phyloP scores from a whole-genome alignment of 2,888 invertebrate species.

The Phrixothrix hirtus region DNA sequence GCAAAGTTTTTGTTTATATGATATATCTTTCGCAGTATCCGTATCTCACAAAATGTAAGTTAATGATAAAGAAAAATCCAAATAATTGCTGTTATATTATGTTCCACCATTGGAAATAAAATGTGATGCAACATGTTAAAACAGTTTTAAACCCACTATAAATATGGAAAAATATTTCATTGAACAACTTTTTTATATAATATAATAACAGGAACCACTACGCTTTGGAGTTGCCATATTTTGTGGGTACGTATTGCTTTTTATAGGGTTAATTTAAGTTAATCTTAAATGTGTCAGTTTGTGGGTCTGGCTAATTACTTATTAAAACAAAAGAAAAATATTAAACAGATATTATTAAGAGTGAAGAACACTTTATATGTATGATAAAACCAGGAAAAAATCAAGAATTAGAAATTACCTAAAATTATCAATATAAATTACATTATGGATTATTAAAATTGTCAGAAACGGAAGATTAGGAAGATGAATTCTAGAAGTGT shows the following conservation, averaged over 20 bases:
- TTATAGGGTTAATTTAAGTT: constrained; percentile 32
- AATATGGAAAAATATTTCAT: constrained; percentile 20
- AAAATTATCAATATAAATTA: no score
- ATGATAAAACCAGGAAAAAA: neutral
- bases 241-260: constrained; percentile 40
- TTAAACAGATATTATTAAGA: neutral
- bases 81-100: constrained; percentile 19
- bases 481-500: no score
- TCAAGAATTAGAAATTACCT: no score
- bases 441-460: no score
- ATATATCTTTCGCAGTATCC: constrained; percentile 37
- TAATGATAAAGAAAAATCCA: constrained; percentile 20
- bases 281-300: constrained; percentile 28
- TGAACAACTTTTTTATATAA: constrained; percentile 21
- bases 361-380: neutral
- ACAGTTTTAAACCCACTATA: constrained; percentile 19
- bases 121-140: constrained; percentile 15
- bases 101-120: constrained; percentile 19
- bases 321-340: neutral
- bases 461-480: no score
- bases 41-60: constrained; percentile 20
- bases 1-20: constrained; percentile 29
- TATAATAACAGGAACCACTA: constrained; percentile 14
- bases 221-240: constrained; percentile 18
- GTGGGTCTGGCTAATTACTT: constrained; percentile 35